Percentiles rank a stretch among this genome's conserved stretches.
These are phyloP conservation scores for Mechanitis mazaeus DNA, from an alignment of 2,888 invertebrate genomes.

Conservation along the genomic window DNA sequence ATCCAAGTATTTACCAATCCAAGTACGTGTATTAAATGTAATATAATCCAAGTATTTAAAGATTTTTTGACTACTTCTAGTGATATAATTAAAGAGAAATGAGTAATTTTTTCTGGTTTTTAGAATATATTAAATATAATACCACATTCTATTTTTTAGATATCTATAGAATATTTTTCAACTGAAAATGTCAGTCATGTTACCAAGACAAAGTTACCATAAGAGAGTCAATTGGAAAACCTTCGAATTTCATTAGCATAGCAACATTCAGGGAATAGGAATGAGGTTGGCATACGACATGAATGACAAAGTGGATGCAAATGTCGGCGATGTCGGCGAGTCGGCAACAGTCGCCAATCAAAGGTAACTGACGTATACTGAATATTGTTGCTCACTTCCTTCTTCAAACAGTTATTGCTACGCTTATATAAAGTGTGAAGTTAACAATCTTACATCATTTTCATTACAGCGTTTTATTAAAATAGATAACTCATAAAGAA, in stretches of 20 bases:
- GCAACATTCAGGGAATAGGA: constrained; percentile 60
- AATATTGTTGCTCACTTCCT: constrained; percentile 29
- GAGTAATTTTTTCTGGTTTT: too few relatives aligned
- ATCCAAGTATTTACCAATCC: too few relatives aligned
- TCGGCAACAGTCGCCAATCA: constrained; percentile 48
- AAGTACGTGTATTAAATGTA: too few relatives aligned
- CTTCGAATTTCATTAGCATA: constrained; percentile 62
- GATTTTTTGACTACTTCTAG: too few relatives aligned
- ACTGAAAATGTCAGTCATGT: too few relatives aligned
- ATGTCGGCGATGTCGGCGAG: constrained; percentile 61
- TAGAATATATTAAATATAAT: too few relatives aligned
- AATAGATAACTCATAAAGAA: too few relatives aligned
- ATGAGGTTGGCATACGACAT: constrained; percentile 62
- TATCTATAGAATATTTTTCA: too few relatives aligned
- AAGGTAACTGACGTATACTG: constrained; percentile 35
- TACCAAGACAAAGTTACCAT: constrained; percentile 10
- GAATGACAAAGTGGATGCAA: constrained; percentile 75
- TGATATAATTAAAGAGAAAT: too few relatives aligned
- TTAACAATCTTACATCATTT: background rate
- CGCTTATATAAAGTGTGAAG: background rate
- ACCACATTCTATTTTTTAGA: too few relatives aligned
- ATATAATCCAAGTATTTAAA: too few relatives aligned
- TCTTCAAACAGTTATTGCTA: constrained; percentile 16
- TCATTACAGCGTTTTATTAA: too few relatives aligned
- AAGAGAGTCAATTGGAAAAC: constrained; percentile 55